These are phyloP conservation scores for Rhea americana DNA, from an alignment of 2,113 vertebrate genomes.

Conservation along the genomic window DNA sequence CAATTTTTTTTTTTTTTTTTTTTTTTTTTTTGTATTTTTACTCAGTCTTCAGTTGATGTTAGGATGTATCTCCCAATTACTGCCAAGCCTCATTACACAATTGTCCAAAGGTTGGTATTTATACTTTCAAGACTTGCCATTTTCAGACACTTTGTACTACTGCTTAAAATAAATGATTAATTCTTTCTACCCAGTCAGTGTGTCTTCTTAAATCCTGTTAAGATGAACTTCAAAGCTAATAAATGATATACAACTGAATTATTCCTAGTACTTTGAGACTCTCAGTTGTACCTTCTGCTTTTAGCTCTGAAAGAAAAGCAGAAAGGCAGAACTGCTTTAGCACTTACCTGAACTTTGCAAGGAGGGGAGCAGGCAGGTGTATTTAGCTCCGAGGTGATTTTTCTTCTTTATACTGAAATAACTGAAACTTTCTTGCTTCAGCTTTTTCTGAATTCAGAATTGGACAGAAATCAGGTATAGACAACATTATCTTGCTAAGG, in stretches of 20 bases:
- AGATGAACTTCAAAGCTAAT: neutral
- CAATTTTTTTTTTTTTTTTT: neutral
- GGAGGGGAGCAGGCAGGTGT: neutral
- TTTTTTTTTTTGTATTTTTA: neutral
- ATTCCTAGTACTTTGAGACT: neutral
- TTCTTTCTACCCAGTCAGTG: constrained; percentile 30
- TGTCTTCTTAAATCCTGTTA: neutral
- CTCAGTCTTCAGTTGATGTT: neutral
- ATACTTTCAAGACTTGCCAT: constrained; percentile 32
- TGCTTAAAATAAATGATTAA: constrained; percentile 70
- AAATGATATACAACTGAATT: neutral
- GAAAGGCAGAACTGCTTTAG: neutral
- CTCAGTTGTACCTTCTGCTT: neutral
- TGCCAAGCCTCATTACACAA: neutral
- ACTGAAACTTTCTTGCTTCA: neutral
- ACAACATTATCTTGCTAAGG: neutral
- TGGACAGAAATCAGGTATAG: neutral
- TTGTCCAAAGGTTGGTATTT: constrained; percentile 59
- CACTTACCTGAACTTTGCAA: neutral
- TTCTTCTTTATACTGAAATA: neutral
- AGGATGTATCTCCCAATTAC: neutral
- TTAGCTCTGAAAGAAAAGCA: neutral
- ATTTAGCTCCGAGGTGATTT: neutral
- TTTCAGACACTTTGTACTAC: constrained; percentile 42
- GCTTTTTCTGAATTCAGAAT: rapidly evolving